Conservation (phyloP, 2,113 vertebrate species). For the Mormoops blainvillei region DNA sequence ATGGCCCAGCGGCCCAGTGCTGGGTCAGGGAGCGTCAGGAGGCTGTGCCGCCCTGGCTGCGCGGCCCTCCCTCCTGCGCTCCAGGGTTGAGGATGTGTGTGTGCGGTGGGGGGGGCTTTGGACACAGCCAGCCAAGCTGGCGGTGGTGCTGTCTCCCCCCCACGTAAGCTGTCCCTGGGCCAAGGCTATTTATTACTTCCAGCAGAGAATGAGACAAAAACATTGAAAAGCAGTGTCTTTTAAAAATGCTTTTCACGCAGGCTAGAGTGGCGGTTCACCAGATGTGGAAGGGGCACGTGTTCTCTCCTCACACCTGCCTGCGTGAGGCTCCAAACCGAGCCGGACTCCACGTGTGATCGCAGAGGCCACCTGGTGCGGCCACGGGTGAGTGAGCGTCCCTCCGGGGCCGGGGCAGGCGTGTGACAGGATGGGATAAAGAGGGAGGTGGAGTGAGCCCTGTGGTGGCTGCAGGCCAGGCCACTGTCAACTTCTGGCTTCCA, state of each 20-base stretch:
- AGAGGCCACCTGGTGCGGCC: background rate
- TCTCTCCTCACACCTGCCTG: rapidly evolving
- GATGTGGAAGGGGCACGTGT: rapidly evolving
- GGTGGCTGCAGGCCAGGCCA: background rate
- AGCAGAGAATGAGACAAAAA: background rate
- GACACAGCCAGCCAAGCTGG: background rate
- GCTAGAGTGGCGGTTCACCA: background rate
- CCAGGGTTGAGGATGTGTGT: rapidly evolving
- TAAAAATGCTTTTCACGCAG: background rate
- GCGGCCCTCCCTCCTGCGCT: background rate
- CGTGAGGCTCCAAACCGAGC: background rate
- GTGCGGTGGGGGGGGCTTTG: background rate
- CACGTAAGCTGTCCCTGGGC: background rate
- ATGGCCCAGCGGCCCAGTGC: too few relatives aligned
- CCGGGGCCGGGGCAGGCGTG: background rate
- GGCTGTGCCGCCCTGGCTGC: background rate
- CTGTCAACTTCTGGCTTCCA: background rate
- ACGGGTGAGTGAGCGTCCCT: background rate
- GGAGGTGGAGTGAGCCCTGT: background rate
- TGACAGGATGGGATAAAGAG: background rate
- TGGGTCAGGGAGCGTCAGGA: background rate
- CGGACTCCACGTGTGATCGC: rapidly evolving
- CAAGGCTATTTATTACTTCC: constrained; percentile 10
- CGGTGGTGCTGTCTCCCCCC: background rate
- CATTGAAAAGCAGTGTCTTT: background rate